Percentiles rank a stretch among this genome's conserved stretches.
Conservation (phyloP, 2,113 vertebrate genomes). For the Hydrochoerus hydrochaeris region DNA sequence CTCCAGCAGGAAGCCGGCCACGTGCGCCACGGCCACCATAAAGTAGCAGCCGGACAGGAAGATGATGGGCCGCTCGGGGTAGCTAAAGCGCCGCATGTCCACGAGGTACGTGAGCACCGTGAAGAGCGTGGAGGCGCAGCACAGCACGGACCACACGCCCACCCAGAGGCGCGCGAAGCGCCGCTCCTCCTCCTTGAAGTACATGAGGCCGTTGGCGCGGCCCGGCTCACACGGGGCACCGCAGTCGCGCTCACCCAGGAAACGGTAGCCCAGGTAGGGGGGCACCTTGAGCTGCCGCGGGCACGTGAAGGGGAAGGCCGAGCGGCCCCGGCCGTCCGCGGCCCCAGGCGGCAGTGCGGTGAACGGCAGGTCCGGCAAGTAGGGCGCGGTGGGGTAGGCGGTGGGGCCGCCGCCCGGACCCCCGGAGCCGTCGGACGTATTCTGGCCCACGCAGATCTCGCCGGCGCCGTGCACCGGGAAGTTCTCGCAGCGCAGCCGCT, state of each 20-base stretch:
- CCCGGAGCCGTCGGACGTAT: conserved; percentile 88
- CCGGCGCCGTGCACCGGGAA: conserved; percentile 91
- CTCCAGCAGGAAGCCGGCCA: conserved; percentile 91
- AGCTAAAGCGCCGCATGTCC: conserved; percentile 93
- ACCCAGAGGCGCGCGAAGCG: conserved; percentile 94
- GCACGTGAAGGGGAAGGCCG: conserved; percentile 89
- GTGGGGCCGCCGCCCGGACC: conserved; percentile 81
- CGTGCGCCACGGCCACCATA: conserved; percentile 94
- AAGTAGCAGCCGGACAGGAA: conserved; percentile 96
- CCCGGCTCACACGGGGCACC: conserved; percentile 94
- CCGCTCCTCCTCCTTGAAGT: conserved; percentile 93
- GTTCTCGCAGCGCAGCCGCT: conserved; percentile 91
- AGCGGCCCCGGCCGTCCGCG: conserved; percentile 59
- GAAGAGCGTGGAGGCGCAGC: conserved; percentile 94
- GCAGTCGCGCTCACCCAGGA: conserved; percentile 94
- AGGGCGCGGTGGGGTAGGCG: conserved; percentile 84
- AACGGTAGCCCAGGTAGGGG: conserved; percentile 92
- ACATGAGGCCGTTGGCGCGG: conserved; percentile 93
- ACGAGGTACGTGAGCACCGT: conserved; percentile 94
- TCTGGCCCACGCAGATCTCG: conserved; percentile 94
- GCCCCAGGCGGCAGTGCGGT: conserved; percentile 79
- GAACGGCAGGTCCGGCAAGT: conserved; percentile 82
- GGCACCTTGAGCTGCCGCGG: conserved; percentile 94
- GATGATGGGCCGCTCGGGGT: conserved; percentile 95
- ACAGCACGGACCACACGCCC: conserved; percentile 92